phyloP scores from a whole-genome alignment of 2,797 vertebrate genomes.

The Corythornis leucogaster region DNA sequence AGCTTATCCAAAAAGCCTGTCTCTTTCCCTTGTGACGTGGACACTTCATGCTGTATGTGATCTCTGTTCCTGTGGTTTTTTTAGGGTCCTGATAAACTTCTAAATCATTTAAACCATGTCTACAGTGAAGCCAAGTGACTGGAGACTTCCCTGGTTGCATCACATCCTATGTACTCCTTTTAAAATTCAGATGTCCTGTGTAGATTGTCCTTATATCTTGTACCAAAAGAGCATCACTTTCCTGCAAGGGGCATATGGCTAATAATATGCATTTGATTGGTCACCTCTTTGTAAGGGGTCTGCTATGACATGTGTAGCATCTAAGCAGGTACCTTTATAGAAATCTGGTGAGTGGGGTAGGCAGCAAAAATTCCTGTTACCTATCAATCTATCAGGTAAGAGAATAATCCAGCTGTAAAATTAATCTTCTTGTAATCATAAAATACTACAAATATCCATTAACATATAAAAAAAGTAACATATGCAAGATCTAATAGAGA shows the following conservation, averaged over 20 bases:
- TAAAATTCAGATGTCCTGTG: background rate
- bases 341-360: background rate
- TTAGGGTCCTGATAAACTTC: background rate
- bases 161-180: background rate
- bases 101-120: background rate
- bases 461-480: background rate
- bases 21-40: background rate
- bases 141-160: background rate
- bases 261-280: background rate
- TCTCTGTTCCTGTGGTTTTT: background rate
- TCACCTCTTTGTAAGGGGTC: background rate
- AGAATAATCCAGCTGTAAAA: background rate
- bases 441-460: background rate
- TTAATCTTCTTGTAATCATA: background rate
- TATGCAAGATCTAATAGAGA: background rate
- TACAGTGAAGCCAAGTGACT: background rate
- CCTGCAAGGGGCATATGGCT: background rate
- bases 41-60: background rate
- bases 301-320: background rate
- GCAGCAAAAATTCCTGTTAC: background rate
- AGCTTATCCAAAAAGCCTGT: background rate
- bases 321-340: background rate
- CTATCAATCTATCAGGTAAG: background rate
- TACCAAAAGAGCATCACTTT: background rate
- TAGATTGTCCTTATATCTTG: background rate